These are phyloP conservation scores for Ypsolopha scabrella DNA, from an alignment of 2,888 invertebrate species.

Conservation along the genomic window DNA sequence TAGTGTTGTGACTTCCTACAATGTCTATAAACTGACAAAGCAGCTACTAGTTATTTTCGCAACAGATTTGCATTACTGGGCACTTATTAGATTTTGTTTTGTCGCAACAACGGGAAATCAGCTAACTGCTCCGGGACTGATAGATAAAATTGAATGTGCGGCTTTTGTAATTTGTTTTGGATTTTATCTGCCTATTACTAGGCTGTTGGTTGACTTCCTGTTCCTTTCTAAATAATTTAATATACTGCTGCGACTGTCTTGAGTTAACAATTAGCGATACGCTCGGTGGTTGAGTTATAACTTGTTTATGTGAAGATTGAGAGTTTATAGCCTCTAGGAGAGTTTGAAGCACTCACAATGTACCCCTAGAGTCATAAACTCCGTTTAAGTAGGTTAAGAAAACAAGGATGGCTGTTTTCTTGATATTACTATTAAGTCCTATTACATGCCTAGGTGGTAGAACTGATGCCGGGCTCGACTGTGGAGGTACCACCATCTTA, in stretches of 20 bases:
- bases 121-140: constrained; percentile 2
- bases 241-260: too few species aligned
- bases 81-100: constrained; percentile 22
- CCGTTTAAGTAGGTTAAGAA: too few species aligned
- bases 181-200: background rate
- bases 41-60: constrained; percentile 20
- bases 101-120: background rate
- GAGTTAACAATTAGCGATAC: too few species aligned
- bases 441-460: too few species aligned
- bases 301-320: too few species aligned
- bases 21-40: constrained; percentile 25
- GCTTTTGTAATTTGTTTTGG: background rate
- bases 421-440: background rate
- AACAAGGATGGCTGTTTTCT: too few species aligned
- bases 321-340: too few species aligned
- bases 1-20: constrained; percentile 23
- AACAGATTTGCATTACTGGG: constrained; percentile 50
- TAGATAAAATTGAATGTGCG: constrained; percentile 2
- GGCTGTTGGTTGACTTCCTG: background rate
- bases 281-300: too few species aligned
- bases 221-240: background rate
- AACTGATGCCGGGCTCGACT: too few species aligned
- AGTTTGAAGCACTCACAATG: too few species aligned
- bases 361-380: too few species aligned
- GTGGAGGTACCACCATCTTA: too few species aligned